phyloP scores from a whole-genome alignment of 2,888 invertebrate species.

The Rhingia rostrata region DNA sequence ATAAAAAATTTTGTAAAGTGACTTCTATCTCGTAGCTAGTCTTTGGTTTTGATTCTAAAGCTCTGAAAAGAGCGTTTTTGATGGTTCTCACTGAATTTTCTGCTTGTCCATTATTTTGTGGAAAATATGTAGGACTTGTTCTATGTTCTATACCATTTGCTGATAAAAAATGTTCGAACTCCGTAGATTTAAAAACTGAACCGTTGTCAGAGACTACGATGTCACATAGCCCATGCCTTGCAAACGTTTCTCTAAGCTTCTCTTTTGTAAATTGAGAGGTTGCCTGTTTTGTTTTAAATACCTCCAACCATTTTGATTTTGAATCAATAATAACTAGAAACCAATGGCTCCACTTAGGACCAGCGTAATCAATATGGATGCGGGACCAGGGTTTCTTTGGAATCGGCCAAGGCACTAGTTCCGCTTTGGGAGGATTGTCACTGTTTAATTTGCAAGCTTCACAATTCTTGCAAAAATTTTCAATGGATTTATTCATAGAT shows the following conservation, averaged over 20 bases:
- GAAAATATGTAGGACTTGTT: conserved; percentile 41
- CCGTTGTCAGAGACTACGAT: conserved; percentile 41
- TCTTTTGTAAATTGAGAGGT: conserved; percentile 47
- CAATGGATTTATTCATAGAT: conserved; percentile 7
- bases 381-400: conserved; percentile 22
- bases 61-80: conserved; percentile 10
- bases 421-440: too few species aligned
- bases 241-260: conserved; percentile 41
- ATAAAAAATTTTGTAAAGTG: conserved; percentile 8
- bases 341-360: conserved; percentile 39
- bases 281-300: conserved; percentile 41
- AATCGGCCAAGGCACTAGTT: too few species aligned
- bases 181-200: conserved; percentile 23
- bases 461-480: too few species aligned
- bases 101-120: not conserved
- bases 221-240: conserved; percentile 31
- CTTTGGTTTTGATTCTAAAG: conserved; percentile 14
- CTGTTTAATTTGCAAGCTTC: too few species aligned
- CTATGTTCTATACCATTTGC: conserved; percentile 41
- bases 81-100: not conserved
- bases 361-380: conserved; percentile 32
- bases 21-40: conserved; percentile 20
- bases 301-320: conserved; percentile 45
- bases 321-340: conserved; percentile 46
- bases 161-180: conserved; percentile 30